Percentiles rank a stretch among this genome's conserved stretches.
Evolutionary conservation across 1,140 invertebrate species (phyloP).

Genomic region (Penaeus japonicus): DNA sequence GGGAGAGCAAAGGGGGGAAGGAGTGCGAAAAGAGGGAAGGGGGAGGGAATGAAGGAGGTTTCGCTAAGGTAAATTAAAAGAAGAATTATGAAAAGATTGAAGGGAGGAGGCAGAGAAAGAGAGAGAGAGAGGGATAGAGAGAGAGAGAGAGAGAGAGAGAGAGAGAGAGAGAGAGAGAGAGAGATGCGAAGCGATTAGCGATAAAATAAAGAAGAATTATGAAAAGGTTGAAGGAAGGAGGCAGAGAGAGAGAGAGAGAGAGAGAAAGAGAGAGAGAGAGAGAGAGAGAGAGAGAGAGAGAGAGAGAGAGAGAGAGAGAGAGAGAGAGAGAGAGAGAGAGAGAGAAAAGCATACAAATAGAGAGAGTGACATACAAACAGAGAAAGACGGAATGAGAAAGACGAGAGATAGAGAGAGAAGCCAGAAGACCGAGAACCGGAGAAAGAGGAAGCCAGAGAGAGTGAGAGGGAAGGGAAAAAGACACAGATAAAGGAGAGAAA

Average conservation of each 20-base stretch:
- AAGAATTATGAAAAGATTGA: background rate
- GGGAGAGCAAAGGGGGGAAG: background rate
- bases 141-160: background rate
- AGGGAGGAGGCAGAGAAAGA: background rate
- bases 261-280: background rate
- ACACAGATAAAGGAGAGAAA: no score
- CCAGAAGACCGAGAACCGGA: no score
- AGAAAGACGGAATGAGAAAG: background rate
- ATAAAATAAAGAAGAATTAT: background rate
- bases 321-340: background rate
- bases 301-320: background rate
- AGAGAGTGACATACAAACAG: background rate
- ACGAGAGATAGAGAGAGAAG: background rate
- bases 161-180: background rate
- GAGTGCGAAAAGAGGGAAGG: background rate
- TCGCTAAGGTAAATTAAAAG: background rate
- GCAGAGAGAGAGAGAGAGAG: background rate
- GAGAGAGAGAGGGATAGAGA: background rate
- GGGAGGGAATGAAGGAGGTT: background rate
- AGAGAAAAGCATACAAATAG: background rate
- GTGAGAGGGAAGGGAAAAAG: no score
- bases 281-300: background rate
- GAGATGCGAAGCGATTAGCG: background rate
- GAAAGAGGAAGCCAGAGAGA: no score
- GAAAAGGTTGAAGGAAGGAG: background rate